These are phyloP conservation scores for Halisarca cf. caerulea DNA, from an alignment of 37 sponge, comb jelly and placozoan genomes.

Conservation along the genomic window DNA sequence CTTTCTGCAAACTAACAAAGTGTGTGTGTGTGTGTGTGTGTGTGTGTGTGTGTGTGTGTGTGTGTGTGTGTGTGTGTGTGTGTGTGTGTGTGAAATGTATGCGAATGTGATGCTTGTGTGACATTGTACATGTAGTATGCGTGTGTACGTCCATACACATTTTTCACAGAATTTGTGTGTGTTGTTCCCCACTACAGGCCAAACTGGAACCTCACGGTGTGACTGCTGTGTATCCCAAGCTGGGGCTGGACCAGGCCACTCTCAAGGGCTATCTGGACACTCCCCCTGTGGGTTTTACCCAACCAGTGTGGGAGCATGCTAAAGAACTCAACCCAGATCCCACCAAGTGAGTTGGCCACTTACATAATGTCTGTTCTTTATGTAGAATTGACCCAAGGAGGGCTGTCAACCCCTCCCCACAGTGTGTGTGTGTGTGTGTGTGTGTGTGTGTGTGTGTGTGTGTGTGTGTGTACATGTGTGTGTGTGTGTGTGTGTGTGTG, in stretches of 20 bases:
- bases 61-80: not conserved
- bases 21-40: too few relatives aligned
- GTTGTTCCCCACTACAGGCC: not conserved
- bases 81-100: too few relatives aligned
- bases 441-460: too few relatives aligned
- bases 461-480: too few relatives aligned
- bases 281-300: conserved; percentile 76
- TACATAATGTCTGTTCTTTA: too few relatives aligned
- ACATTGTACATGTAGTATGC: not conserved
- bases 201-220: conserved; percentile 38
- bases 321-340: conserved; percentile 88
- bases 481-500: too few relatives aligned
- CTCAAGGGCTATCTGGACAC: conserved; percentile 64
- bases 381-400: too few relatives aligned
- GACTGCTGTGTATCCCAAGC: conserved; percentile 51
- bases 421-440: too few relatives aligned
- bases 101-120: not conserved
- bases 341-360: conserved; percentile 34
- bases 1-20: conserved; percentile 43
- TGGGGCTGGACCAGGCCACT: conserved; percentile 63
- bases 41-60: not conserved
- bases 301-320: conserved; percentile 84
- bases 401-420: too few relatives aligned
- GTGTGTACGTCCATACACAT: not conserved
- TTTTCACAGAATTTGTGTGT: not conserved